Base-by-base conservation (phyloP, 2,113 vertebrate genomes). In the Microtus oregoni region DNA sequence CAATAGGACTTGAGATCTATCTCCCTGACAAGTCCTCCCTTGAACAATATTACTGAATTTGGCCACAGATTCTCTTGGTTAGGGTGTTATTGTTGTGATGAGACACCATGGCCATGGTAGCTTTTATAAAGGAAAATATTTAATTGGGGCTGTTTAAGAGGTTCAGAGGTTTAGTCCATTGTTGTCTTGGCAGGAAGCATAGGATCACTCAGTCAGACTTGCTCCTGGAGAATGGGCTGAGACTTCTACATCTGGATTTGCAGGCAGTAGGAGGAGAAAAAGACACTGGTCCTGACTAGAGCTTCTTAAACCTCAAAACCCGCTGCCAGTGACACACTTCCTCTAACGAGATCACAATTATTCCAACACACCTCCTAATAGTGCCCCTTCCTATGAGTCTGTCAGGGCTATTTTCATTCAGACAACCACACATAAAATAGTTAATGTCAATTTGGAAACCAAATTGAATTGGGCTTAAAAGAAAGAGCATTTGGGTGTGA, bases 361-460 rank as follows among this genome's bases (percentile, higher is more conserved):
- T 26, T 26, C 24, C 24, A 63, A 63, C 61, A 63, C 9, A 52
- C 76, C 30, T 78, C 15, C 77, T 35, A 52, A 35, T 4, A 35
- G 30, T 35, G 15, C 8, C 17, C 20, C 76, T 50, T 7, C 14
- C 65, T 68, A 7, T 47, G 44, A 50, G 76, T 30, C 17, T 32
- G 4, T 32, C 30, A 68, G 67, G 67, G 15, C 67, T 5, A 68
- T 68, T 68, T 32, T 68, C 67, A 52, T 79, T 52, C 47, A 52
- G 32, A 15, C 47, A 78, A 50, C 7, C 44, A 50, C 75, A 50
- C 44, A 78, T 52, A 35, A 20, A 92, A 52, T 55, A 94, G 76
- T 78, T 82, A 95, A 86, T 92, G 55, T 83, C 91, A 92, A 88
- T 88, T 90, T 95, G 22, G 58, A 97, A 92, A 82, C 93, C 70